Evolutionary conservation across 2,113 vertebrate genomes (phyloP), one percentile per base, ranked within the genome.

Genomic region (Pheucticus melanocephalus): DNA sequence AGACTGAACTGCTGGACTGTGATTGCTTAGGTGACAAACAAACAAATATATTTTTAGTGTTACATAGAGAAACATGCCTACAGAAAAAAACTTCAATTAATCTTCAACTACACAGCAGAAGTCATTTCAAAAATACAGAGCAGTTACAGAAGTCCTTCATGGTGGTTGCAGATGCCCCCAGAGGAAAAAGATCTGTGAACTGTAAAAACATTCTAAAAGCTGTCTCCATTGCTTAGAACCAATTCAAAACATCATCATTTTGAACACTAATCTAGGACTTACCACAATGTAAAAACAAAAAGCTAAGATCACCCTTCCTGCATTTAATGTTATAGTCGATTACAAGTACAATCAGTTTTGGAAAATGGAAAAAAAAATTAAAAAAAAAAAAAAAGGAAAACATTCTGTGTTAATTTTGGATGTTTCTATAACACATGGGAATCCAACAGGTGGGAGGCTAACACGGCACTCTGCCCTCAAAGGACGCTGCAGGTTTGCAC

Each of bases 361-460:
- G 20, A 68, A 92, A 57, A 89, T 0, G 0, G 5, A 28, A 76
- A 39, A 35, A 33, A 25, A 23, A 28, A 5, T 28, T 4, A 44
- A 30, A 27, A 3, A 21, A 39, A 33, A 1, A 25, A 1, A 59
- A 15, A 0, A 10, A 65, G 18, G 21, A 31, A 88, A 89, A 44
- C 11, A 56, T 31, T 76, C 37, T 5, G 2, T 13, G 30, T 54
- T 80, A 42, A 70, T 80, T 80, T 69, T 50, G 30, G 25, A 37
- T 21, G 30, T 42, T 88, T 90, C 71, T 35, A 24, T 39, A 77
- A 48, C 2, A 25, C 51, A 27, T 54, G 71, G 60, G 69, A 95
- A 90, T 53, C 65, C 87, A 83, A 68, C 59, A 96, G 70, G 66
- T 90, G 85, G 56, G 28, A 37, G 27, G 40, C 40, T 64, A 81